These are phyloP conservation scores for Stomatorhinus walkeri DNA, from an alignment of 2,797 vertebrate genomes.

Conservation along the genomic window DNA sequence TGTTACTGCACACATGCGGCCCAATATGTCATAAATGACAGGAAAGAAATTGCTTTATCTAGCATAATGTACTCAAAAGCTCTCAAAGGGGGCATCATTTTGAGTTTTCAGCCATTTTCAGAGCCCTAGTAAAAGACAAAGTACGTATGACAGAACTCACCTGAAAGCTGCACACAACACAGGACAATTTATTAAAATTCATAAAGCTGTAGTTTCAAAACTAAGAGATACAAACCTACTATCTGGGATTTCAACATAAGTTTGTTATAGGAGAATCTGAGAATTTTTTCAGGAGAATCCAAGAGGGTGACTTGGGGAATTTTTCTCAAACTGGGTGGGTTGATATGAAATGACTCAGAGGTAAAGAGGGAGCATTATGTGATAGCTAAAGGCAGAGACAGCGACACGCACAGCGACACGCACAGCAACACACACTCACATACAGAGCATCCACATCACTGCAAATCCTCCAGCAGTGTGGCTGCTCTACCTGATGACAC, in stretches of 20 bases:
- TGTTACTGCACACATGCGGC: background rate
- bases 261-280: background rate
- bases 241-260: background rate
- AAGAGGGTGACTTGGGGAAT: background rate
- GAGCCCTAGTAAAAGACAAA: background rate
- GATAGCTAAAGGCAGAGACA: background rate
- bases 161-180: background rate
- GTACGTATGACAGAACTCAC: background rate
- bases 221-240: background rate
- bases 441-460: background rate
- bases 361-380: background rate
- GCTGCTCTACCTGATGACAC: slow-evolving; percentile 81
- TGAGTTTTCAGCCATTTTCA: background rate
- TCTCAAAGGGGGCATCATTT: background rate
- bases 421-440: background rate
- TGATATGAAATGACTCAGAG: background rate
- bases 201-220: background rate
- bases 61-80: background rate
- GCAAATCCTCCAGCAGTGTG: background rate
- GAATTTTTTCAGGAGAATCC: background rate
- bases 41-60: background rate
- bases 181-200: background rate
- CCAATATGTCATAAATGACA: background rate
- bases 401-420: background rate
- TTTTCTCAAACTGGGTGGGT: background rate